Percentiles rank a stretch among this genome's conserved stretches.
Conservation (phyloP, 2,113 vertebrate species). For the Aleadryas rufinucha region DNA sequence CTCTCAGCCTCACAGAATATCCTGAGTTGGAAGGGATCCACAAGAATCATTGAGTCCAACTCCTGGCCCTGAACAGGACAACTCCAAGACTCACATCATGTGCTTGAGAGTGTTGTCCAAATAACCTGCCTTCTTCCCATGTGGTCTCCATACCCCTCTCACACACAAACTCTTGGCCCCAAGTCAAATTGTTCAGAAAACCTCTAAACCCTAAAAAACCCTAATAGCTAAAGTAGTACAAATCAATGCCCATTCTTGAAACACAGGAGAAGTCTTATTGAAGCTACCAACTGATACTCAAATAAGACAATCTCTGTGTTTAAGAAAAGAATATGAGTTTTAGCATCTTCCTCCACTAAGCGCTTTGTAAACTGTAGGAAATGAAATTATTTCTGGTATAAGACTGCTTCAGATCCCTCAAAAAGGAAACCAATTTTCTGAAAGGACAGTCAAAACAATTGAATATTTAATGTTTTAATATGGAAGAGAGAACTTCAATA, state of each 20-base stretch:
- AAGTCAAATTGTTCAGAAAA: not conserved
- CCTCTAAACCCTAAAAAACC: not conserved
- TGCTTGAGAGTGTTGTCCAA: not conserved
- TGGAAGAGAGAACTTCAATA: not conserved
- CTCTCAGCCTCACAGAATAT: not conserved
- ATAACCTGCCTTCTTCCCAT: not conserved
- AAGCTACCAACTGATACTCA: not conserved
- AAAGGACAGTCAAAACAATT: not conserved
- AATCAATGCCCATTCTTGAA: not conserved
- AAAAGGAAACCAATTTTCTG: not conserved
- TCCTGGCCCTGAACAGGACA: not conserved
- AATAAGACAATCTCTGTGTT: not conserved
- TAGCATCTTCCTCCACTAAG: not conserved
- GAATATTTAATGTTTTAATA: not conserved
- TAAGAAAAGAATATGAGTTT: not conserved
- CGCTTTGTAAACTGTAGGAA: not conserved
- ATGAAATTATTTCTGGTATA: not conserved
- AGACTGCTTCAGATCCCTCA: not conserved
- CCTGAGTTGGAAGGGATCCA: not conserved
- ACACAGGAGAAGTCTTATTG: accelerated
- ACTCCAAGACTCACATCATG: not conserved
- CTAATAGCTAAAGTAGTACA: not conserved
- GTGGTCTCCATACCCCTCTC: not conserved
- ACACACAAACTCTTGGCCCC: not conserved
- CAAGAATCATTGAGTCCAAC: not conserved